Evolutionary conservation across 2,113 vertebrate species (phyloP).

Genomic region (Anas platyrhynchos): DNA sequence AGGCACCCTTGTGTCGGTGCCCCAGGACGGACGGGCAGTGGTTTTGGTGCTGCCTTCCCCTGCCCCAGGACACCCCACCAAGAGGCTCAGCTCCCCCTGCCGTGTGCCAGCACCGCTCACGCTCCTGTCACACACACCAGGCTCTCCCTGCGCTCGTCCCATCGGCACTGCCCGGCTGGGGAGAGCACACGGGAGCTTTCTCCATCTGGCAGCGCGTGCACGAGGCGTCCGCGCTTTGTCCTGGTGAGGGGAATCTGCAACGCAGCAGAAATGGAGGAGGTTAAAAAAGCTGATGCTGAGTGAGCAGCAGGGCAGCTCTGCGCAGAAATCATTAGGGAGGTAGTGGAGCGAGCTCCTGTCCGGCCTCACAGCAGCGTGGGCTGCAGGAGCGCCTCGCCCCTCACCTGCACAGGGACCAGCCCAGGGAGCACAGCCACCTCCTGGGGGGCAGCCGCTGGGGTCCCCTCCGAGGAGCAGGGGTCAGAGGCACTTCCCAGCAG

Average conservation of each 20-base stretch:
- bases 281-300: neutral
- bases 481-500: neutral
- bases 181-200: neutral
- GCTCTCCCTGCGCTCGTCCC: neutral
- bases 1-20: fast-evolving
- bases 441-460: fast-evolving
- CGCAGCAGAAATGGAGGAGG: neutral
- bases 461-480: neutral
- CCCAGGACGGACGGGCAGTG: fast-evolving
- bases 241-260: neutral
- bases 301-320: neutral
- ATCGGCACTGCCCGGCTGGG: neutral
- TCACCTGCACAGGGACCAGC: neutral
- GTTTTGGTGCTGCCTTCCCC: neutral
- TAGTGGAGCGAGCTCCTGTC: neutral
- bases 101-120: fast-evolving
- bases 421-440: neutral
- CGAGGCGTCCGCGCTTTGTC: fast-evolving
- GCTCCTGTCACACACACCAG: neutral
- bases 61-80: neutral
- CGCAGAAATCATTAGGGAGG: neutral
- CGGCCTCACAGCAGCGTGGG: fast-evolving
- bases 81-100: neutral
- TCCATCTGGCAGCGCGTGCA: fast-evolving
- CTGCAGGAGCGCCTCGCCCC: neutral